A percentile compares a stretch with the other conserved stretches of the same genome.
These are phyloP conservation scores for Adelges cooleyi DNA, from an alignment of 1,140 invertebrate species.

Conservation along the genomic window DNA sequence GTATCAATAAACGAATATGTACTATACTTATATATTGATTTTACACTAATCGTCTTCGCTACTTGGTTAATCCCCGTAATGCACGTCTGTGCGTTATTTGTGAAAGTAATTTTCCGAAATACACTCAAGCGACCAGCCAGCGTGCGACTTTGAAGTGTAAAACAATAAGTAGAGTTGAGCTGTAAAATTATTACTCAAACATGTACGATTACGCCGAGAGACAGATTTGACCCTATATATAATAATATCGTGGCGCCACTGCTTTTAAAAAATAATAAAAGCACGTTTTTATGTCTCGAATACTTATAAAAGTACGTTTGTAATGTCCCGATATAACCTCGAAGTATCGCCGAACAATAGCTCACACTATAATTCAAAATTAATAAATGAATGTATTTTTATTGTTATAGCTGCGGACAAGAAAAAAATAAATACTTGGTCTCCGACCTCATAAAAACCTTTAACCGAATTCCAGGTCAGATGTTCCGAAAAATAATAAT, in stretches of 20 bases:
- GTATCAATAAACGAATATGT: too few relatives aligned
- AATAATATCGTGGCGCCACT: neutral
- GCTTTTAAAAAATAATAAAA: constrained; percentile 14
- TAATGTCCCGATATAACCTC: neutral
- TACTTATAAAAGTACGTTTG: constrained; percentile 4
- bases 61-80: too few relatives aligned
- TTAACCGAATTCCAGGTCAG: neutral
- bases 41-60: too few relatives aligned
- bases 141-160: too few relatives aligned
- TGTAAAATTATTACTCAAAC: too few relatives aligned
- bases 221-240: too few relatives aligned
- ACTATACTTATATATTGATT: too few relatives aligned
- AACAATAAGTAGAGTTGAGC: too few relatives aligned
- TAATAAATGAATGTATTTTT: neutral
- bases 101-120: too few relatives aligned
- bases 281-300: neutral
- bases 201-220: too few relatives aligned
- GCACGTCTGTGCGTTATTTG: too few relatives aligned
- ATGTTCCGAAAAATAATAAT: neutral
- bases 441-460: neutral
- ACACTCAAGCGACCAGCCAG: too few relatives aligned
- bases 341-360: neutral
- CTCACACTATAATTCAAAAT: neutral
- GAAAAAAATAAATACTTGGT: neutral
- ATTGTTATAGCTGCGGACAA: neutral